Conservation (phyloP, 2,888 invertebrate genomes). For the Drosophila meridiana region DNA sequence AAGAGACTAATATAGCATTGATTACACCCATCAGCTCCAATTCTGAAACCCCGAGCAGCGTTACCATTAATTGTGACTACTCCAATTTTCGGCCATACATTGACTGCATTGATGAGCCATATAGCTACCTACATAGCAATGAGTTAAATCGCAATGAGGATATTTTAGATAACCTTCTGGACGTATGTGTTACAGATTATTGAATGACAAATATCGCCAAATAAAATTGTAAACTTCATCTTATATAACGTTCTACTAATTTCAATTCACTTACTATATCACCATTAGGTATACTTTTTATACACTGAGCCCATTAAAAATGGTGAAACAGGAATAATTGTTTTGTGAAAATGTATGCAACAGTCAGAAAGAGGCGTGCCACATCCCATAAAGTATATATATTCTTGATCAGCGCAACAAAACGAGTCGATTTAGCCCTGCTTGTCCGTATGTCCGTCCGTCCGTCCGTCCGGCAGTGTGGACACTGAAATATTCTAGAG, state of each 20-base stretch:
- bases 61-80: conserved; percentile 54
- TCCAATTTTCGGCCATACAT: conserved; percentile 74
- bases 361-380: no score
- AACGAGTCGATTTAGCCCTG: no score
- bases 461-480: no score
- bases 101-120: conserved; percentile 81
- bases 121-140: conserved; percentile 76
- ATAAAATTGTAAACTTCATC: background rate
- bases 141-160: conserved; percentile 79
- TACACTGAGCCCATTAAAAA: no score
- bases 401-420: no score
- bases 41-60: conserved; percentile 29
- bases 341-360: no score
- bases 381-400: no score
- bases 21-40: conserved; percentile 22
- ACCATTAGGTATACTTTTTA: no score
- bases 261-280: background rate
- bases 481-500: no score
- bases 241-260: background rate
- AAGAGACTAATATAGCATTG: conserved; percentile 35
- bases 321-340: no score
- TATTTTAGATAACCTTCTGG: conserved; percentile 79
- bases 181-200: conserved; percentile 81
- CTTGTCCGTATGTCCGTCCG: no score
- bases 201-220: conserved; percentile 46